These are phyloP conservation scores for Saccopteryx bilineata DNA, from an alignment of 2,113 vertebrate genomes.

Conservation along the genomic window DNA sequence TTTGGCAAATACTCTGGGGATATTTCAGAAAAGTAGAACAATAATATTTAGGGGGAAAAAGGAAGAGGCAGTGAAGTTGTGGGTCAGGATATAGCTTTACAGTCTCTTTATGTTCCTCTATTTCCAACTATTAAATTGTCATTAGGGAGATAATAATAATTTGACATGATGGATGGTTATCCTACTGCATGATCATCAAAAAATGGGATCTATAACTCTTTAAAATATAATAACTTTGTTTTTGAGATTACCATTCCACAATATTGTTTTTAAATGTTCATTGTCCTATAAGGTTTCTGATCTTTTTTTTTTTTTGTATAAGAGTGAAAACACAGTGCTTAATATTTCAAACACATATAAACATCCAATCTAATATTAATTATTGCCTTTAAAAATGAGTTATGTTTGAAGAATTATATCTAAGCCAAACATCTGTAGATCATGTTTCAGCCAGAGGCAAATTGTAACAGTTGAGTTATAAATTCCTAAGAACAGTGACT, in stretches of 20 bases:
- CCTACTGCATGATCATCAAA: background rate
- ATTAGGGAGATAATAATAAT: slow-evolving; percentile 8
- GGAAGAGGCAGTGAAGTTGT: background rate
- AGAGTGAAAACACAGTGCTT: background rate
- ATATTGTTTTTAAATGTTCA: slow-evolving; percentile 49
- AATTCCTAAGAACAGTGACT: slow-evolving; percentile 52
- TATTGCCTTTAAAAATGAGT: slow-evolving; percentile 65
- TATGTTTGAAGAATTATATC: slow-evolving; percentile 54
- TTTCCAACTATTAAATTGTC: background rate
- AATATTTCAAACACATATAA: slow-evolving; percentile 67
- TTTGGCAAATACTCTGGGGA: background rate
- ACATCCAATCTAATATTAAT: slow-evolving; percentile 48
- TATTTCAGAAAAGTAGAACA: slow-evolving; percentile 35
- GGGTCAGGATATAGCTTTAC: background rate
- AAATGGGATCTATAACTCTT: slow-evolving; percentile 4
- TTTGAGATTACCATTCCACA: slow-evolving; percentile 30
- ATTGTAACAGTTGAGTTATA: slow-evolving; percentile 64
- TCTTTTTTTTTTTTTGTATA: slow-evolving; percentile 16
- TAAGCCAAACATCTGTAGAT: slow-evolving; percentile 62
- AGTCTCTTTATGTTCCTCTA: background rate
- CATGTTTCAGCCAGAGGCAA: slow-evolving; percentile 56
- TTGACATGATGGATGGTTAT: slow-evolving; percentile 35
- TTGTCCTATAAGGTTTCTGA: background rate
- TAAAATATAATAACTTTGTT: slow-evolving; percentile 38
- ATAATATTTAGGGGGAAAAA: background rate